Percentiles rank a stretch among this genome's conserved stretches.
These are phyloP conservation scores for Nicator chloris DNA, from an alignment of 2,113 vertebrate genomes.

Conservation along the genomic window DNA sequence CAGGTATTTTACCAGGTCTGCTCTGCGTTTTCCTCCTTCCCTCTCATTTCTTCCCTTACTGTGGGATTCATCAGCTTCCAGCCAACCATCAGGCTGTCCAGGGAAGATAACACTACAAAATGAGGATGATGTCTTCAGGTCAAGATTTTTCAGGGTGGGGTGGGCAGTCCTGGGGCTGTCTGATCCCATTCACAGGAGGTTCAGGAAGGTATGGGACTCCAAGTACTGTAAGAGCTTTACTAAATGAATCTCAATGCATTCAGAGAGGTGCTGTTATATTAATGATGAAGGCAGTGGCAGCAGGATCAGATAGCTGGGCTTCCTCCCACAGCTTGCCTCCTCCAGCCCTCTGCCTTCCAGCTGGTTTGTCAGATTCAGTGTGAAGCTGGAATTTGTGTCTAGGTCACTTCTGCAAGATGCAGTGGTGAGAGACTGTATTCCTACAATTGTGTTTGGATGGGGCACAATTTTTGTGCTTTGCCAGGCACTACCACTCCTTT, in stretches of 20 bases:
- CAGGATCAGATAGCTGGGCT: neutral
- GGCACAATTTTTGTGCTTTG: neutral
- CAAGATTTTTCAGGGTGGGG: neutral
- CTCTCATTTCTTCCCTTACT: neutral
- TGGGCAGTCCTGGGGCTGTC: neutral
- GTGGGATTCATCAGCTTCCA: neutral
- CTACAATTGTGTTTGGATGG: neutral
- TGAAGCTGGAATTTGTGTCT: neutral
- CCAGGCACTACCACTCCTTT: neutral
- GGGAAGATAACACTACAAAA: neutral
- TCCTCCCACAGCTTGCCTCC: neutral
- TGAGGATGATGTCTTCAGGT: neutral
- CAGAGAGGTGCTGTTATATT: neutral
- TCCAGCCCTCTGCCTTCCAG: neutral
- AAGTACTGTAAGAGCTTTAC: neutral
- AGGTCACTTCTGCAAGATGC: neutral
- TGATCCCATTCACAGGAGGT: neutral
- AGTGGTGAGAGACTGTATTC: neutral
- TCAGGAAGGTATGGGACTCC: fast-evolving
- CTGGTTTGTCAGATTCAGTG: neutral
- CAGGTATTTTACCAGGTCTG: neutral
- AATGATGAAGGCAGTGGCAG: neutral
- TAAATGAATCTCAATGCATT: neutral
- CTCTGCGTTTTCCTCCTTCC: neutral
- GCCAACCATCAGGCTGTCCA: neutral